Evolutionary conservation across 2,113 vertebrate genomes (phyloP), one percentile per base, ranked within the genome.

Genomic region (Corythaeola cristata): DNA sequence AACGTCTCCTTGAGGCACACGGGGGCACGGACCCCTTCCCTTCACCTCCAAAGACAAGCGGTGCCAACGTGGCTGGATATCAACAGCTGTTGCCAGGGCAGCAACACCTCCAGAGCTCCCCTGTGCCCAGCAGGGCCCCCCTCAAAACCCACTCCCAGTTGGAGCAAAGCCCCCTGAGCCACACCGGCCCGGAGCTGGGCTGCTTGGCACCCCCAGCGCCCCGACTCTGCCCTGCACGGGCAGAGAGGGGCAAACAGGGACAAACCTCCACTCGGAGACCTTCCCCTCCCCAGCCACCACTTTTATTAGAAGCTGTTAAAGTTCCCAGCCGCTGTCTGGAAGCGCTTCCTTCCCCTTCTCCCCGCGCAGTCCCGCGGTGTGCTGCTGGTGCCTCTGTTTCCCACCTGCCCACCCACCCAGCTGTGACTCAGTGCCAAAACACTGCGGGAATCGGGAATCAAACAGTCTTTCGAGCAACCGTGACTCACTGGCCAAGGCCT

Each of bases 341-440:
- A 44, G 49, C 84, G 12, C 64, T 95, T 90, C 90, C 93, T 96
- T 80, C 91, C 79, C 56, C 33, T 49, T 50, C 81, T 9, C 89
- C 9, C 0, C 23, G 50, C 4, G 1, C 49, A 44, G 58, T 44
- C 90, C 84, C 39, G 0, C 13, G 63, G 95, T 18, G 59, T n/a
- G 55, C 45, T 50, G 81, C 73, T 33, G 76, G 53, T 27, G 68
- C 76, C 60, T 44, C 72, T 87, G 88, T 73, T 91, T 87, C 83
- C 76, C 76, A 93, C 97, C 94, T 93, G 91, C 45, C 21, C 85
- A 75, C 94, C 96, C 95, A 93, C 73, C 93, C 93, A 71, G 82
- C 92, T 75, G 87, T 97, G 97, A 97, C 82, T 97, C 97, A 95
- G 94, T 90, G 93, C 88, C 96, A 66, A 52, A 93, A 55, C 90